A percentile compares a stretch with the other conserved stretches of the same genome.
phyloP scores from a whole-genome alignment of 2,113 vertebrate genomes.

The Scatophagus argus region DNA sequence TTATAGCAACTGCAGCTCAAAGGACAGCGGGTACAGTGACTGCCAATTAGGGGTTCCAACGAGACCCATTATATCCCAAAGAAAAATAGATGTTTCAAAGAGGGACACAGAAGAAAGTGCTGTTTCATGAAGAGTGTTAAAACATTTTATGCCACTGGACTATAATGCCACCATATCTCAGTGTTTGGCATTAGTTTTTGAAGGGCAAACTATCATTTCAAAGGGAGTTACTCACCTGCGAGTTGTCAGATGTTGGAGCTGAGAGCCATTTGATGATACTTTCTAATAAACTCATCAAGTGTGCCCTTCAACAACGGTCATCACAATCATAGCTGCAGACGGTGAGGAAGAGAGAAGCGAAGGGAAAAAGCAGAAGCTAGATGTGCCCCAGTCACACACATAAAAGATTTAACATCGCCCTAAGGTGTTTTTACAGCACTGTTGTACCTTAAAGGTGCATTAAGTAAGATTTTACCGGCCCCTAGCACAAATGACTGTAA shows the following conservation, averaged over 20 bases:
- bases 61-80: constrained; percentile 86
- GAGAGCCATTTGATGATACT: constrained; percentile 66
- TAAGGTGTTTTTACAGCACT: constrained; percentile 58
- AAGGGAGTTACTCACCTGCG: constrained; percentile 61
- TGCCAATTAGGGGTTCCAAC: constrained; percentile 91
- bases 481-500: constrained; percentile 40
- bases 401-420: constrained; percentile 58
- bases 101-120: constrained; percentile 78
- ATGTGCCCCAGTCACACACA: constrained; percentile 45
- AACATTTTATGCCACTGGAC: constrained; percentile 67
- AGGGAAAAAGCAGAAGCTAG: constrained; percentile 2
- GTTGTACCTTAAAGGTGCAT: constrained; percentile 55
- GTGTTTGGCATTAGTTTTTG: constrained; percentile 61
- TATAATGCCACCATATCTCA: constrained; percentile 43
- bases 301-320: constrained; percentile 62
- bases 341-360: constrained; percentile 13
- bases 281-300: constrained; percentile 61
- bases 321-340: constrained; percentile 34
- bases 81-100: constrained; percentile 81
- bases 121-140: constrained; percentile 80
- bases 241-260: constrained; percentile 58
- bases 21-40: constrained; percentile 84
- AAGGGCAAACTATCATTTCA: constrained; percentile 76
- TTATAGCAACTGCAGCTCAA: constrained; percentile 87
- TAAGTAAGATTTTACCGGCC: constrained; percentile 59